Evolutionary conservation across 2,113 vertebrate species (phyloP).

Genomic region (Neofelis nebulosa): DNA sequence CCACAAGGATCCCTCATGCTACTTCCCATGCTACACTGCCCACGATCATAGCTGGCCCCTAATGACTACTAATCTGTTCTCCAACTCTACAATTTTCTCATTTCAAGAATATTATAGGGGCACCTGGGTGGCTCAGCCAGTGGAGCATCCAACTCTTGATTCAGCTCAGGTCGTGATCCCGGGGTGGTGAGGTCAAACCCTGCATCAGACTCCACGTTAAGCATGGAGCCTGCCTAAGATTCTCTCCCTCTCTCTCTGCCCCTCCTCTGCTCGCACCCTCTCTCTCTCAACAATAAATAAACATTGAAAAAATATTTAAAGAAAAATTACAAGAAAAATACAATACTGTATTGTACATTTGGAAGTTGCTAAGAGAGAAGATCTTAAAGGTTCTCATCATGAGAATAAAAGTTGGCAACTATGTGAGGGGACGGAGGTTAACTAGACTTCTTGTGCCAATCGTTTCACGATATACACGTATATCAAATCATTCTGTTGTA

Average conservation of each 20-base stretch:
- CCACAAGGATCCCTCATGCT: not conserved
- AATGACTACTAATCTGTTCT: not conserved
- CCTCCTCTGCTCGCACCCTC: too few species aligned
- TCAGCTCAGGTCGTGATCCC: too few species aligned
- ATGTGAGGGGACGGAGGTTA: not conserved
- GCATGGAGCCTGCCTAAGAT: too few species aligned
- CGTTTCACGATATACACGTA: not conserved
- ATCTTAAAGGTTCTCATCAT: not conserved
- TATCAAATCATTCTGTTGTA: not conserved
- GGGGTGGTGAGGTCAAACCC: too few species aligned
- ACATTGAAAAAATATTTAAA: too few species aligned
- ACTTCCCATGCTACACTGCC: not conserved
- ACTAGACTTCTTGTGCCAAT: not conserved
- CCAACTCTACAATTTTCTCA: not conserved
- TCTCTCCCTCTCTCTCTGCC: too few species aligned
- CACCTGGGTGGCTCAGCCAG: too few species aligned
- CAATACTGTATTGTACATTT: not conserved
- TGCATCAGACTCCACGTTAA: too few species aligned
- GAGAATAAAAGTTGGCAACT: not conserved
- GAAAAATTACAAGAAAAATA: not conserved
- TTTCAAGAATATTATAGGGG: slow-evolving; percentile 27
- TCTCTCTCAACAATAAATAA: too few species aligned
- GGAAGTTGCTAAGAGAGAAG: not conserved
- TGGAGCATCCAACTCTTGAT: too few species aligned
- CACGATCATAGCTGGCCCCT: not conserved